Base-by-base conservation (phyloP, 2,888 invertebrate species). In the Mylabris sibirica region DNA sequence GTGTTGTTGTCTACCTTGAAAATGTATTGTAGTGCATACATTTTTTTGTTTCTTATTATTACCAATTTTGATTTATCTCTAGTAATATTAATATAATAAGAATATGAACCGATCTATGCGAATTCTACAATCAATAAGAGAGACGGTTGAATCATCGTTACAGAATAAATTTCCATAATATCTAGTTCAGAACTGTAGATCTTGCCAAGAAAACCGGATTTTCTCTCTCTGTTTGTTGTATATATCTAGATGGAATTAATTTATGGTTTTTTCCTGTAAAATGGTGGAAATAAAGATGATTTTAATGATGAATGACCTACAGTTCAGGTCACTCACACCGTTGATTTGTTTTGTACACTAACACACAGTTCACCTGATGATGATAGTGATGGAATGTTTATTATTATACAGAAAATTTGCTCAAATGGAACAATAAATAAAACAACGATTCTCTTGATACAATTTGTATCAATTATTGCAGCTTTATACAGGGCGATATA, bases 131-230 rank as follows among this genome's bases (percentile, higher is more conserved):
- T 14, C 14, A 38, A 44, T 44, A 44, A 44, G 2, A 44, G 2
- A 38, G 12, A 44, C n/a, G 2, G 17, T 49, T 49, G 49, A 49
- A 49, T 49, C 49, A 49, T 20, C 20, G 9, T 49, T 22, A 3
- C 22, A 24, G 69, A 66, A 66, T 66, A 69, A 65, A 69, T 69
- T 69, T 66, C 59, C 69, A 69, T 69, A 69, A 69, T 30, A 69
- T 69, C 65, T 69, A 61, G 69, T 64, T n/a, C 69, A 69, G 8
- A 17, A 38, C 22, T 53, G 53, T 53, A 53, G 22, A 24, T 24
- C 53, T 20, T 2, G 14, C 44, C 44, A n/a, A 17, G 20, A 53
- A 4, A 49, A 53, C 53, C 12, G 53, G 24, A 53, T 53, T 53
- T 17, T 49, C 9, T n/a, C n/a, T 44, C n/a, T n/a, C 17, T 49